Base-by-base conservation (phyloP, 2,797 vertebrate species). In the Huso huso region DNA sequence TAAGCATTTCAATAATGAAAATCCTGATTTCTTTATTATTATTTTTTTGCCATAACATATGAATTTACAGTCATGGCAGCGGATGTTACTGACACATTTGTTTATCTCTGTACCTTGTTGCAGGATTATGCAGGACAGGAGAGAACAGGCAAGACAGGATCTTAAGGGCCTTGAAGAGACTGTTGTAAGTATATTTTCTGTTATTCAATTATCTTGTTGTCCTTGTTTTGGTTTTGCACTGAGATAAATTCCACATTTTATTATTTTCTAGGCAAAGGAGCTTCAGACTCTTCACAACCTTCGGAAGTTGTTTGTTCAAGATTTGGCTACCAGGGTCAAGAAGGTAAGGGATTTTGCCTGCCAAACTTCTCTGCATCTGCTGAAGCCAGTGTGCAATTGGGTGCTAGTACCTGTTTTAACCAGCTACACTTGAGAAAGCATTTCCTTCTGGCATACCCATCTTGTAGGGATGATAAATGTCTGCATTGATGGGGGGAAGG, bases 111-210 rank as follows among this genome's bases (percentile, higher is more conserved):
- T 60, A 65, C 70, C 52, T 69, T 58, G 58, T 51, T 71, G 53
- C 65, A 99, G 96, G 77, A 82, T 92, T 72, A 89, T 93, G 89
- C 94, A 97, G 79, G 96, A 99, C 80, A 86, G 92, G 72, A 86
- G 94, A 73, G 96, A 98, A 71, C 95, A 97, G 87, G 94, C 95
- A 10, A 92, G 84, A 15, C 95, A 97, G 83, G 96, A 99, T 81
- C 78, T 99, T 76, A 99, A 97, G 84, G 96, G 95, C 70, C 86
- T 99, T 75, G 96, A 97, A 81, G 96, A 99, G 86, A 98, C 95
- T 48, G 95, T 99, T 93, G 96, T 98, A 83, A 92, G 93, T 80
- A 73, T 72, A 37, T 37, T 5, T 37, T 37, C 37, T 37, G 37
- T 37, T 37, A 37, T 37, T 37, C 37, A 37, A 37, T 37, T 4